phyloP scores from a whole-genome alignment of 2,113 vertebrate species.

The Catharus minimus region DNA sequence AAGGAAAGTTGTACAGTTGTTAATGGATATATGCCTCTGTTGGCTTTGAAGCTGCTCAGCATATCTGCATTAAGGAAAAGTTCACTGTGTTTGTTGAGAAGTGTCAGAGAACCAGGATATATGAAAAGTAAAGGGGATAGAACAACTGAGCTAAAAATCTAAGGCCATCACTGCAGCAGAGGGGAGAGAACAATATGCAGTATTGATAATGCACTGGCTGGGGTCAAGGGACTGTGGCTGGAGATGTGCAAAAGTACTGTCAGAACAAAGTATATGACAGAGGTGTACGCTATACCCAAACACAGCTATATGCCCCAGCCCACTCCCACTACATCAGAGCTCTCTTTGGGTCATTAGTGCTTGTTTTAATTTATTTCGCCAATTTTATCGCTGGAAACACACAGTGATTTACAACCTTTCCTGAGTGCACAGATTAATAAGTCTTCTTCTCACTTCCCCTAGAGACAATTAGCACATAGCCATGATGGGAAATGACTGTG shows the following conservation, averaged over 20 bases:
- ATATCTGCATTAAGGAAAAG: not conserved
- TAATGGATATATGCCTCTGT: not conserved
- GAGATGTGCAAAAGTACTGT: not conserved
- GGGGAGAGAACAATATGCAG: not conserved
- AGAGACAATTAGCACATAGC: constrained; percentile 66
- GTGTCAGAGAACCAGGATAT: not conserved
- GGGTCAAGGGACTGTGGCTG: not conserved
- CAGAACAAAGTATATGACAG: not conserved
- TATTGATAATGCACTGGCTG: not conserved
- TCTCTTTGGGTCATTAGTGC: constrained; percentile 71
- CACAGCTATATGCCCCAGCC: constrained; percentile 6
- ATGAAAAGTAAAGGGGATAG: not conserved
- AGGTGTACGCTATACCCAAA: not conserved
- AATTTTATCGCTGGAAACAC: constrained; percentile 70
- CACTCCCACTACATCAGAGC: constrained; percentile 52
- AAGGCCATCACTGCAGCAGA: not conserved
- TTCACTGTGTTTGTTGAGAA: not conserved
- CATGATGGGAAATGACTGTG: constrained; percentile 63
- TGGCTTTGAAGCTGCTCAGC: not conserved
- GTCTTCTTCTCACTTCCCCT: constrained; percentile 62
- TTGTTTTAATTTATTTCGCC: constrained; percentile 72
- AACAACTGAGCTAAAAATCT: not conserved
- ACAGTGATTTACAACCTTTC: constrained; percentile 63
- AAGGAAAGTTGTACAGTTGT: not conserved
- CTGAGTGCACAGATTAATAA: constrained; percentile 66